Evolutionary conservation across 2,797 vertebrate genomes (phyloP).

Genomic region (Pantherophis vulpinus): DNA sequence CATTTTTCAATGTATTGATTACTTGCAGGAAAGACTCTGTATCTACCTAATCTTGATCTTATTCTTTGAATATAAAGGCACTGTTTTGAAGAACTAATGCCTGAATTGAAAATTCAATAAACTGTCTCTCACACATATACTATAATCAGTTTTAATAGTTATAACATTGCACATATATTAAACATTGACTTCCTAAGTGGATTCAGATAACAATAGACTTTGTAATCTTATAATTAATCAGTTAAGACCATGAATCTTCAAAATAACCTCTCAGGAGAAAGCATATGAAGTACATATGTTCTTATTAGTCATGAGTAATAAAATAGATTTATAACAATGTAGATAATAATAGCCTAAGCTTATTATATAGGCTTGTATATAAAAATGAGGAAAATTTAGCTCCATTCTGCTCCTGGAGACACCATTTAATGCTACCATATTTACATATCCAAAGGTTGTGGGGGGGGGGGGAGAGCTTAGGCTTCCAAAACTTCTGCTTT

Average conservation of each 20-base stretch:
- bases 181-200: constrained; percentile 19
- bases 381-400: constrained; percentile 1
- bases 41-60: constrained; percentile 16
- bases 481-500: not conserved
- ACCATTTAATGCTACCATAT: not conserved
- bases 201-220: constrained; percentile 36
- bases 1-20: constrained; percentile 18
- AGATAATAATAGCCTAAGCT: constrained; percentile 23
- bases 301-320: constrained; percentile 29
- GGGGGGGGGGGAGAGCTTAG: not conserved
- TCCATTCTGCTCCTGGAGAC: constrained; percentile 10
- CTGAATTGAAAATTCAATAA: constrained; percentile 29
- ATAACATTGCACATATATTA: constrained; percentile 21
- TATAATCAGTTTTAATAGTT: constrained; percentile 21
- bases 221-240: constrained; percentile 25
- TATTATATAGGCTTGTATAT: constrained; percentile 19
- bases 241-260: constrained; percentile 28
- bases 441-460: not conserved
- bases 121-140: not conserved
- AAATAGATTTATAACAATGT: constrained; percentile 36
- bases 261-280: constrained; percentile 9
- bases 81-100: not conserved
- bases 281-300: not conserved
- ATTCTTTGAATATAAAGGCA: not conserved
- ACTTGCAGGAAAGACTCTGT: not conserved